These are phyloP conservation scores for Gallinago media DNA, from an alignment of 2,113 vertebrate genomes.

Conservation along the genomic window DNA sequence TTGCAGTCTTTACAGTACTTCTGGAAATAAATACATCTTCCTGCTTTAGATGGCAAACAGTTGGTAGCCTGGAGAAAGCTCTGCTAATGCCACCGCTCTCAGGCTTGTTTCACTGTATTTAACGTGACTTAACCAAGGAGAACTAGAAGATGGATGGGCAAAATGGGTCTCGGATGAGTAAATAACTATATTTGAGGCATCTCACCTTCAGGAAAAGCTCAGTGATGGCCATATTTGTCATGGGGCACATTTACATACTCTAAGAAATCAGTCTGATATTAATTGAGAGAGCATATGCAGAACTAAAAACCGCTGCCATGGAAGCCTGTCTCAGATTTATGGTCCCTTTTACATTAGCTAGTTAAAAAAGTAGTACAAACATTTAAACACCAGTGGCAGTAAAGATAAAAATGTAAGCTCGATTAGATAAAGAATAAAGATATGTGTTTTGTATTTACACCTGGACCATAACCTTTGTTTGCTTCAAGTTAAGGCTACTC, in stretches of 20 bases:
- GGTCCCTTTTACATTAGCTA: slow-evolving; percentile 29
- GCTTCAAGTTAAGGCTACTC: not conserved
- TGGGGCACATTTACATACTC: accelerated
- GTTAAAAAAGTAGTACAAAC: slow-evolving; percentile 57
- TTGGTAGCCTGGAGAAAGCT: not conserved
- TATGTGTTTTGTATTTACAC: not conserved
- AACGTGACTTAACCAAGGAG: not conserved
- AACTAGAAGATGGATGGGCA: not conserved
- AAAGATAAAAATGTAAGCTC: slow-evolving; percentile 64
- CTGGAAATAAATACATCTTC: not conserved
- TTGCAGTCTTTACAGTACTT: not conserved
- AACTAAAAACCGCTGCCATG: not conserved
- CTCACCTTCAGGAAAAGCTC: not conserved
- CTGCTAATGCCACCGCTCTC: not conserved
- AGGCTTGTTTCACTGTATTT: not conserved
- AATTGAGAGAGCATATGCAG: not conserved
- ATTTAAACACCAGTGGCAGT: slow-evolving; percentile 64
- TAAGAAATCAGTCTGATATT: not conserved
- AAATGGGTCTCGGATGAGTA: not conserved
- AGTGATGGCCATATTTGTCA: not conserved
- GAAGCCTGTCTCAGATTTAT: not conserved
- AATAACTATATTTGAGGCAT: not conserved
- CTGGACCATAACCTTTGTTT: slow-evolving; percentile 58
- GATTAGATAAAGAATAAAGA: slow-evolving; percentile 60
- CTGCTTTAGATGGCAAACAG: not conserved